A percentile compares a stretch with the other conserved stretches of the same genome.
These are phyloP conservation scores for Sarcophaga rosellei DNA, from an alignment of 2,888 invertebrate species.

Conservation along the genomic window DNA sequence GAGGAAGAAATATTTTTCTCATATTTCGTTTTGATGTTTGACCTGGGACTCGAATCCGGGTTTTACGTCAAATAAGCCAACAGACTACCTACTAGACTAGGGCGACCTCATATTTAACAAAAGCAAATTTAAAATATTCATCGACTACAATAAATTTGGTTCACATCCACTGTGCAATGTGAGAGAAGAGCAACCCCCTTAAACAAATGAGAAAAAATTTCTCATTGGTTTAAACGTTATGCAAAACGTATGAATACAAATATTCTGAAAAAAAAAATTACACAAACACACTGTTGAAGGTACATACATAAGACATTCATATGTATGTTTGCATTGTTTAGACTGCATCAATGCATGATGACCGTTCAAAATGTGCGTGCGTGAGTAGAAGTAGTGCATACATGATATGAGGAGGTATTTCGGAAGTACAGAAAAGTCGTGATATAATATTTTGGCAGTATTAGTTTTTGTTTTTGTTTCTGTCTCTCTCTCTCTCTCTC, in stretches of 20 bases:
- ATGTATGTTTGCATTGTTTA: background rate
- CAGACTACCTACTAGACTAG: too few species aligned
- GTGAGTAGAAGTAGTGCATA: background rate
- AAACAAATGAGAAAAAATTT: slow-evolving; percentile 5
- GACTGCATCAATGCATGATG: slow-evolving; percentile 70
- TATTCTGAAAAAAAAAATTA: background rate
- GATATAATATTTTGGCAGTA: slow-evolving; percentile 55
- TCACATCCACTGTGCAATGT: background rate
- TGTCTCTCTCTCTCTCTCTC: background rate
- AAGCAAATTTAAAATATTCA: too few species aligned
- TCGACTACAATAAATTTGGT: background rate
- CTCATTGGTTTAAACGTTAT: slow-evolving; percentile 15
- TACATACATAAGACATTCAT: background rate
- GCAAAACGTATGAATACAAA: slow-evolving; percentile 33
- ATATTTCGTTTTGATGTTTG: too few species aligned
- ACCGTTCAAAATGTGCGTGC: slow-evolving; percentile 30
- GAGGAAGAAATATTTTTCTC: too few species aligned
- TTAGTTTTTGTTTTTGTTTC: slow-evolving; percentile 15
- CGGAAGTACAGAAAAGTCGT: background rate
- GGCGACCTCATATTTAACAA: too few species aligned
- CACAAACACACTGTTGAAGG: background rate
- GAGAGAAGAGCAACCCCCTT: background rate
- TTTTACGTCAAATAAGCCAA: too few species aligned
- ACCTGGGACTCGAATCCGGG: too few species aligned
- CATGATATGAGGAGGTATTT: slow-evolving; percentile 12